Conservation (phyloP, 2,113 vertebrate species). For the Xenopus tropicalis region UCB_Xtro_10.0 CM004449.2:77445001-77445500, state of each 20-base stretch:
- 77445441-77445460: too few relatives aligned
- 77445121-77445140: conserved; percentile 50
- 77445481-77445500: too few relatives aligned
- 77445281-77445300: too few relatives aligned
- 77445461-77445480: too few relatives aligned
- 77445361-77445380: too few relatives aligned
- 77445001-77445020: conserved; percentile 38
- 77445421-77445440: too few relatives aligned
- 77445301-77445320: too few relatives aligned
- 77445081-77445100: conserved; percentile 13
- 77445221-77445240: conserved; percentile 6
- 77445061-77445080: conserved; percentile 9
- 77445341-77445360: too few relatives aligned
- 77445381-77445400: too few relatives aligned
- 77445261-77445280: too few relatives aligned
- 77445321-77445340: too few relatives aligned
- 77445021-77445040: conserved; percentile 17
- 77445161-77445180: conserved; percentile 9
- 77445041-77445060: not conserved
- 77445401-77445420: too few relatives aligned
- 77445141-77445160: conserved; percentile 16
- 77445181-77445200: not conserved
- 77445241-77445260: conserved; percentile 1
- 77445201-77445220: conserved; percentile 6
- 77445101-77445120: conserved; percentile 46